Conservation (phyloP, 1,140 invertebrate species). For the Cydia splendana region DNA sequence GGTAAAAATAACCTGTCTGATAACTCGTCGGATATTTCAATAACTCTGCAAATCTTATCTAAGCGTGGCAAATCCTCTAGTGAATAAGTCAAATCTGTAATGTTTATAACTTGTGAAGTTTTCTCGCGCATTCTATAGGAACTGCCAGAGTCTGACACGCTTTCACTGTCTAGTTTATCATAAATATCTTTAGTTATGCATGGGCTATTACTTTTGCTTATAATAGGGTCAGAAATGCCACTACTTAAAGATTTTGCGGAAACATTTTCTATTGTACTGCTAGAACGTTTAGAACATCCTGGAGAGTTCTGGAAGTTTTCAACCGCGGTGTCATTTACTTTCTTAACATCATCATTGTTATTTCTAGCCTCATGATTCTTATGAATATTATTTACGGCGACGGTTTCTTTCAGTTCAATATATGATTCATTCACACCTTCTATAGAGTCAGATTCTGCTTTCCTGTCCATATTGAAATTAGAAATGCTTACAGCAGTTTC, state of each 20-base stretch:
- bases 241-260: slow-evolving; percentile 36
- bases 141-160: slow-evolving; percentile 61
- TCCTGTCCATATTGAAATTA: not conserved
- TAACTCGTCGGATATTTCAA: slow-evolving; percentile 74
- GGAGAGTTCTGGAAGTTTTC: not conserved
- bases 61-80: slow-evolving; percentile 64
- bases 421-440: not conserved
- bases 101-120: slow-evolving; percentile 67
- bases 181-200: slow-evolving; percentile 54
- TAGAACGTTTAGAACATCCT: not conserved
- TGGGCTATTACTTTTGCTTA: slow-evolving; percentile 37
- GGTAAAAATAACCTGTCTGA: slow-evolving; percentile 66
- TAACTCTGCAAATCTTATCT: slow-evolving; percentile 72
- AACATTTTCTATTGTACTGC: slow-evolving; percentile 3
- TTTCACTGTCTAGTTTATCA: slow-evolving; percentile 70
- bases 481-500: not conserved
- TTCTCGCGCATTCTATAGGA: slow-evolving; percentile 65
- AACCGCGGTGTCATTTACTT: not conserved
- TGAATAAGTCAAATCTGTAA: slow-evolving; percentile 68
- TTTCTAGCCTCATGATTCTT: not conserved
- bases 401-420: not conserved
- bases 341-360: not conserved
- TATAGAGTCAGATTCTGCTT: not conserved
- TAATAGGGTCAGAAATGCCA: slow-evolving; percentile 33
- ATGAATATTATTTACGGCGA: not conserved